Evolutionary conservation across 2,888 invertebrate genomes (phyloP).

Genomic region (Dynastes maya): DNA sequence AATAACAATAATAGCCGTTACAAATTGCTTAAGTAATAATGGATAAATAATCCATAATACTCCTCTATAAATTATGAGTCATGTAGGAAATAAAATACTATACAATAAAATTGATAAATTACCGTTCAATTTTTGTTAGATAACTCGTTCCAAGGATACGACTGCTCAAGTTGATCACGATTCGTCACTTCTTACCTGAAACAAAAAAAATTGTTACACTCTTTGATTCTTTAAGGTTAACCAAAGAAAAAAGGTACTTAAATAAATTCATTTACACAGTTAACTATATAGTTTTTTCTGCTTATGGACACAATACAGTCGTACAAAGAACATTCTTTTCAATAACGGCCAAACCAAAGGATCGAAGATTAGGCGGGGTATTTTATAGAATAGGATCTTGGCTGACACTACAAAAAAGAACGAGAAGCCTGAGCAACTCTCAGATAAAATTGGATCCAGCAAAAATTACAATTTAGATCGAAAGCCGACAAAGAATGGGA

Average conservation of each 20-base stretch:
- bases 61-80: background rate
- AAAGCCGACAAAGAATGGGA: constrained; percentile 53
- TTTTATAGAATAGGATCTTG: constrained; percentile 14
- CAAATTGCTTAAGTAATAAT: no score
- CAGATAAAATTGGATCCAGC: constrained; percentile 53
- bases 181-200: constrained; percentile 47
- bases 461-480: constrained; percentile 51
- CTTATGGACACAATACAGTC: background rate
- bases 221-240: constrained; percentile 26
- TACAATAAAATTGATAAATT: background rate
- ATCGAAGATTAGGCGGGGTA: background rate
- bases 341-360: background rate
- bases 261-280: constrained; percentile 10
- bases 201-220: constrained; percentile 46
- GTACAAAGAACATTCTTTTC: background rate
- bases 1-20: no score
- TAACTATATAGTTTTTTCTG: background rate
- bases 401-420: background rate
- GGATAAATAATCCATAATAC: background rate
- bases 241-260: background rate
- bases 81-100: background rate
- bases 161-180: constrained; percentile 5
- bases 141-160: constrained; percentile 1
- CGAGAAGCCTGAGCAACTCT: constrained; percentile 15
- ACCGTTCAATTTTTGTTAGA: background rate